A percentile compares a stretch with the other conserved stretches of the same genome.
phyloP scores from a whole-genome alignment of 92 coral and sea anemone genomes.

The Montipora capitata region DNA sequence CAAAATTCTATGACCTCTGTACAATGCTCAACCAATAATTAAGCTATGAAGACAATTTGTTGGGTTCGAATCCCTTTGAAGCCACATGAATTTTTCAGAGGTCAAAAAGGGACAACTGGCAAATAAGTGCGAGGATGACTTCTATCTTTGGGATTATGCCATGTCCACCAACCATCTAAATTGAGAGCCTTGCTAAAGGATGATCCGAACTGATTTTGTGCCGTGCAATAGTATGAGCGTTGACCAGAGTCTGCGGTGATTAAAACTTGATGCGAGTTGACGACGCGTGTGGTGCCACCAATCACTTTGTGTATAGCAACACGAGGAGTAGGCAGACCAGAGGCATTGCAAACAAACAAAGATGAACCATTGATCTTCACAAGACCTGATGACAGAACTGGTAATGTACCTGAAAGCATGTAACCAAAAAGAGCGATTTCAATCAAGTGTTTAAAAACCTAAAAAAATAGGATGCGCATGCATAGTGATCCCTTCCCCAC shows the following conservation, averaged over 20 bases:
- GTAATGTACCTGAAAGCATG: constrained; percentile 73
- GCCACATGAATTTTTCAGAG: no score
- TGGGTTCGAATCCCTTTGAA: no score
- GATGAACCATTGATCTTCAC: constrained; percentile 60
- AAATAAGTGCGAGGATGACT: no score
- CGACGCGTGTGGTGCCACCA: constrained; percentile 28
- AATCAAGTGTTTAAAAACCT: no score
- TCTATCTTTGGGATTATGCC: no score
- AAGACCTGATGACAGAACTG: constrained; percentile 69
- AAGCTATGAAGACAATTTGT: no score
- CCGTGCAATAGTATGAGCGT: constrained; percentile 82
- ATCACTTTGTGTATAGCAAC: constrained; percentile 71
- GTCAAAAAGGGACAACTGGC: no score
- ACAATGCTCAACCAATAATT: no score
- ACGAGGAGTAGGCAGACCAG: constrained; percentile 79
- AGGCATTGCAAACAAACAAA: constrained; percentile 79
- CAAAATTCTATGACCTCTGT: no score
- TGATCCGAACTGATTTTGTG: constrained; percentile 84
- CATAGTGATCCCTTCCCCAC: no score
- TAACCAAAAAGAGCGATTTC: not conserved
- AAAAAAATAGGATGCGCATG: no score
- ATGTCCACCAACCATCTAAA: constrained; percentile 52
- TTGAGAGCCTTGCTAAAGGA: constrained; percentile 65
- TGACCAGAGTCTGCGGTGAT: constrained; percentile 64
- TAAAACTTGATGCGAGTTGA: constrained; percentile 43